Base-by-base conservation (phyloP, 2,113 vertebrate species). In the Bagarius yarrelli region DNA sequence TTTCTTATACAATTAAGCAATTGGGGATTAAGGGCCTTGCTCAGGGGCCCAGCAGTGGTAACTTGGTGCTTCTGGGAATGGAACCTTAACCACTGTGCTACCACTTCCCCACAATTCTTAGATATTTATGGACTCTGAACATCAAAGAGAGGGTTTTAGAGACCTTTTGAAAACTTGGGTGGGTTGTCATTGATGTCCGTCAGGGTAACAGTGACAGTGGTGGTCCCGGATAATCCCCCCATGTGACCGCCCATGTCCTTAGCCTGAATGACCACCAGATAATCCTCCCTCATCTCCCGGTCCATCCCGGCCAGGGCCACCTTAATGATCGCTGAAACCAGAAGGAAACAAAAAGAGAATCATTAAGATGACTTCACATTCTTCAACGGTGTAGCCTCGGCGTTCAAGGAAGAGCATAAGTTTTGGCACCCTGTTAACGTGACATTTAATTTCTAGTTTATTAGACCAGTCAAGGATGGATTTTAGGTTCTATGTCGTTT, bases 201-300 rank as follows among this genome's bases (percentile, higher is more conserved):
- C 21, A 99, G 94, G 0, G 94, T 98, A 85, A 99, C 94, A 3
- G 97, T 98, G 79, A 98, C 95, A 0, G 98, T 98, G 0, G 97
- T 99, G 0, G 98, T 99, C 84, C 97, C 97, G 50, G 97, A 99
- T 75, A 99, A 90, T 79, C 98, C 98, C 0, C 98, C 98, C 88
- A 98, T 98, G 84, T 99, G 98, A 84, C 98, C 98, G 74, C 98
- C 98, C 98, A 99, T 99, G 89, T 99, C 98, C 90, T 98, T 99
- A 79, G 97, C 98, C 91, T 99, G 98, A 82, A 99, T 99, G 82
- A 99, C 97, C 13, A 99, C 96, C 83, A 95, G 92, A 85, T 98
- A 99, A 85, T 98, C 96, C 83, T 99, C 97, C 88, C 97, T 96
- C 90, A 98, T 95, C 93, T 99, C 98, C 82, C 98, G 94, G 86